Evolutionary conservation across 2,888 invertebrate genomes (phyloP).

Genomic region (Deilephila porcellus): DNA sequence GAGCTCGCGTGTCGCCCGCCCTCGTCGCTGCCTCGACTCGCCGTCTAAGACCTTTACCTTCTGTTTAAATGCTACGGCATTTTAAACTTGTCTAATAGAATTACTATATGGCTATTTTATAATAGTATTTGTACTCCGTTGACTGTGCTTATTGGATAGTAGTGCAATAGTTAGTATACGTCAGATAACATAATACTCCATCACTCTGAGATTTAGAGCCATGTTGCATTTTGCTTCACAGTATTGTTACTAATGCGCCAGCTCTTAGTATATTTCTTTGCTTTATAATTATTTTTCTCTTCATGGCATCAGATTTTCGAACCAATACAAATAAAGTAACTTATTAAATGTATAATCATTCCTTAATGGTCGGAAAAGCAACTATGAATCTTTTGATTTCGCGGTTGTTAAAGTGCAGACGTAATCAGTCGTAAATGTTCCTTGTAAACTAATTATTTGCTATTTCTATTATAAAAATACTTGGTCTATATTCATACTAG

Average conservation of each 20-base stretch:
- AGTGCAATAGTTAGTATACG: neutral
- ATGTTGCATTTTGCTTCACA: no score
- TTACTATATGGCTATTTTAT: conserved; percentile 16
- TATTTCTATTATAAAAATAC: neutral
- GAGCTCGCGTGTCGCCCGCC: conserved; percentile 63
- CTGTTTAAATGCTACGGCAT: conserved; percentile 14
- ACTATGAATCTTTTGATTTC: no score
- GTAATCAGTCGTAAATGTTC: neutral
- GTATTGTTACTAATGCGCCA: no score
- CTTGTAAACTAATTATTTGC: neutral
- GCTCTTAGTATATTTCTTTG: no score
- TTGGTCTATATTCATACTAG: neutral
- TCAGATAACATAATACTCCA: neutral
- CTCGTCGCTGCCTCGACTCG: conserved; percentile 35
- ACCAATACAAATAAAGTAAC: no score
- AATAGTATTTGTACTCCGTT: neutral
- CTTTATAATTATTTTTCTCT: no score
- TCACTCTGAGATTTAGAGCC: neutral
- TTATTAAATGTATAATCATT: no score
- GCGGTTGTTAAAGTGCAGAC: no score
- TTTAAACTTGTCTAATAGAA: conserved; percentile 32
- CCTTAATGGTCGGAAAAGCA: no score
- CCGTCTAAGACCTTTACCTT: conserved; percentile 32
- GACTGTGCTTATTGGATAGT: neutral
- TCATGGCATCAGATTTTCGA: no score